Evolutionary conservation across 1,140 invertebrate species (phyloP).

Genomic region (Drosophila ananassae): DNA sequence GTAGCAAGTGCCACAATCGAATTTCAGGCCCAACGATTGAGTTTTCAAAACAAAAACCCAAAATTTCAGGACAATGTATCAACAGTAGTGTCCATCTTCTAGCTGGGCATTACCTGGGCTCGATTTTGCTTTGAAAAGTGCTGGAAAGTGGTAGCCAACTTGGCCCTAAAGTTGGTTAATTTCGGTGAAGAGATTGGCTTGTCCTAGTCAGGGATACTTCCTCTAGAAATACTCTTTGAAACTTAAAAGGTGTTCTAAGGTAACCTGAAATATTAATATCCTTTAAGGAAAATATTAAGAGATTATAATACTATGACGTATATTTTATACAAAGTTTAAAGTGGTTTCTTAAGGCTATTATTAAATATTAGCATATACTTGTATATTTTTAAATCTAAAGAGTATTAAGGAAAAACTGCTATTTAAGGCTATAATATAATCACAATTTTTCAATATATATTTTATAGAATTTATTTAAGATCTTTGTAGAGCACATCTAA

Average conservation of each 20-base stretch:
- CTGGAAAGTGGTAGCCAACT: conserved; percentile 19
- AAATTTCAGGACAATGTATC: conserved; percentile 39
- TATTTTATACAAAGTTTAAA: no score
- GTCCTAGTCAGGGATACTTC: not conserved
- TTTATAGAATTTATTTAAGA: no score
- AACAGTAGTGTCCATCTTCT: conserved; percentile 37
- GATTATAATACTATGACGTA: no score
- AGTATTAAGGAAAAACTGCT: no score
- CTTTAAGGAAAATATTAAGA: not conserved
- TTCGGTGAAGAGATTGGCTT: conserved; percentile 51
- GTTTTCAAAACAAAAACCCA: conserved; percentile 41
- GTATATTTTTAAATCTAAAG: not conserved
- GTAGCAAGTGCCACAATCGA: conserved; percentile 48
- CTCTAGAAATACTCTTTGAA: conserved; percentile 18
- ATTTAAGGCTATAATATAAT: no score
- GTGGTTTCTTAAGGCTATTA: no score
- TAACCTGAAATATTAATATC: not conserved
- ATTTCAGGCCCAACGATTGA: conserved; percentile 42
- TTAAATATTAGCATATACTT: not conserved
- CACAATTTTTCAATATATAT: no score
- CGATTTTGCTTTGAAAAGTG: not conserved
- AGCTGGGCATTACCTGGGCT: not conserved
- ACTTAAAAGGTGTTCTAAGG: conserved; percentile 22
- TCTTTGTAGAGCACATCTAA: not conserved
- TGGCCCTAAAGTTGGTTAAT: conserved; percentile 50